Base-by-base conservation (phyloP, 2,797 vertebrate genomes). In the Artibeus jamaicensis region DNA sequence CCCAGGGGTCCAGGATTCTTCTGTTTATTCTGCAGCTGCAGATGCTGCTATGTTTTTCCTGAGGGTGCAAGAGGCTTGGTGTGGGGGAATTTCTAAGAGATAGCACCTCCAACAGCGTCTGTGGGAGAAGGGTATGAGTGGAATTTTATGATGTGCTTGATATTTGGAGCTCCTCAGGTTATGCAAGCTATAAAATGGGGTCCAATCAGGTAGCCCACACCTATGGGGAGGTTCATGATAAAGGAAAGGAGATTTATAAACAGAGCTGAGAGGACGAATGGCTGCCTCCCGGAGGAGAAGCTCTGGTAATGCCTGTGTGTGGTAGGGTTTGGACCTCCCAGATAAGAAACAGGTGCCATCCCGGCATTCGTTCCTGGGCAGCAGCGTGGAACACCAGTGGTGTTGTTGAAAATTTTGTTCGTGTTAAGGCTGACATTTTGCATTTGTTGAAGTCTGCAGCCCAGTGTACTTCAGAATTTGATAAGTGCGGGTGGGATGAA, bases 211-310 rank as follows among this genome's bases (percentile, higher is more conserved):
- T 26, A 77, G 62, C 15, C 42, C 32, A 6, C 50, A 42, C 59
- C 90, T 67, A 4, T 87, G 46, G n/a, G 22, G 11, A 84, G 70
- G 65, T 42, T 79, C 71, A 3, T 79, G 84, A 26, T 86, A 55
- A 73, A 37, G 57, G 86, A 46, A 32, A 44, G 86, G 89, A 74
- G 76, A 91, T 74, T 67, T 37, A 24, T 92, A 93, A 97, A 94
- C 85, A 93, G 67, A 81, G 76, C 9, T 34, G 70, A 83, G 86
- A 32, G 91, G 94, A 87, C 50, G 77, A 44, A 87, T 89, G 55
- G 46, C 37, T 10, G 39, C 32, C 19, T 73, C 16, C 34, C 19
- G 11, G 9, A 29, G 9, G 29, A 78, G 92, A 53, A 86, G 46
- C 59, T 55, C 88, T 68, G 37, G 46, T 11, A 32, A 9, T 73